Base-by-base conservation (phyloP, 2,797 vertebrate species). In the Chiroxiphia lanceolata region DNA sequence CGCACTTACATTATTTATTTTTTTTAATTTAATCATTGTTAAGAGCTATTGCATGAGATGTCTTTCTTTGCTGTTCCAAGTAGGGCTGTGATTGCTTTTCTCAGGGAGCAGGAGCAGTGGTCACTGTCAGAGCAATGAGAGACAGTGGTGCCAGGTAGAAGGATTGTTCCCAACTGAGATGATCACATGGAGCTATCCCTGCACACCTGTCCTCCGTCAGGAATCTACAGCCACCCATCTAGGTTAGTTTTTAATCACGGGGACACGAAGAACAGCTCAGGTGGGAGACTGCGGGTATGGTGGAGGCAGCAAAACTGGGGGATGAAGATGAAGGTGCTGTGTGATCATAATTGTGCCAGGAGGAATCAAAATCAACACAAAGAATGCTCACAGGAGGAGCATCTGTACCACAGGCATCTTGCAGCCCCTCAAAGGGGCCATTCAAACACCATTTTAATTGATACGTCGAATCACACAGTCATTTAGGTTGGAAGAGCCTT, bases 251-350 rank as follows among this genome's bases (percentile, higher is more conserved):
- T 17, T 27, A 18, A 29, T 22, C 14, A 20, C 44, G 40, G n/a
- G 19, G 61, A 31, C 3, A 0, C 31, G 65, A 81, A 27, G 48
- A 60, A 3, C 1, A 0, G 11, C 51, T 61, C 10, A 4, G 45
- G 12, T 38, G 25, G 38, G 60, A 42, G 26, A 17, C 23, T 31
- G 7, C 51, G 38, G 57, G 26, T 57, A 21, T 10, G 22, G n/a
- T 23, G 21, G 25, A 51, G 50, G 29, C 75, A 74, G 22, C 21
- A 56, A 59, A 90, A 45, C 9, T 5, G 1, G 15, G 20, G 36
- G 29, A 10, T 57, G 65, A 53, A 80, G 64, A 7, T 0, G 2
- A 54, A 60, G 47, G 42, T 7, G 3, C 29, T 1, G 3, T 33
- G 25, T 2, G 9, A 13, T 29, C 2, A 0, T 33, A 76, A 6